Conservation (phyloP, 2,113 vertebrate species). For the Pao palembangensis region DNA sequence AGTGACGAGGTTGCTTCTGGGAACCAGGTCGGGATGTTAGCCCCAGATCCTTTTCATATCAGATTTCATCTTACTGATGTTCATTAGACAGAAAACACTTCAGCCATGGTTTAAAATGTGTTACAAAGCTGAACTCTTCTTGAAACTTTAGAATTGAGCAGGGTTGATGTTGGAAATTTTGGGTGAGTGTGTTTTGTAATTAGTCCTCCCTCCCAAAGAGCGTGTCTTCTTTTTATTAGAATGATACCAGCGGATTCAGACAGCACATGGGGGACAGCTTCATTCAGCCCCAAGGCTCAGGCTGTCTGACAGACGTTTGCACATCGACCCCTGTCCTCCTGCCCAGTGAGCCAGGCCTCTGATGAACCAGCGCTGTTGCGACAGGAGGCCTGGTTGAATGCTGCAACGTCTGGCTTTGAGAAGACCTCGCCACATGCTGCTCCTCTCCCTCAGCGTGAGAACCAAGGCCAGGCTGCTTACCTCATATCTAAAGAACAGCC, state of each 20-base stretch:
- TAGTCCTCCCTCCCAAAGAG: no score
- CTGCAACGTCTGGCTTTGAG: conserved; percentile 33
- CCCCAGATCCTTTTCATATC: no score
- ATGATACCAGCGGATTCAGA: conserved; percentile 19
- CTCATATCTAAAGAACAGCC: conserved; percentile 30
- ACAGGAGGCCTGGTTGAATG: conserved; percentile 34
- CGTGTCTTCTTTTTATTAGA: no score
- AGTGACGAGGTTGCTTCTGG: no score
- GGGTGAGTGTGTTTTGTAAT: no score
- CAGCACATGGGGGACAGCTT: conserved; percentile 9
- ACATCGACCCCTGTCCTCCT: conserved; percentile 31
- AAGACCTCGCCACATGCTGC: conserved; percentile 45
- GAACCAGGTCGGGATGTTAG: no score
- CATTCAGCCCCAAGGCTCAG: conserved; percentile 24
- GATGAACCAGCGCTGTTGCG: conserved; percentile 18
- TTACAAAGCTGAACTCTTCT: no score
- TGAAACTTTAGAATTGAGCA: no score
- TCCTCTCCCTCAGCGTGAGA: conserved; percentile 21
- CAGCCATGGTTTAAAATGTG: no score
- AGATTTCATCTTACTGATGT: no score
- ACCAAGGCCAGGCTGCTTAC: conserved; percentile 11
- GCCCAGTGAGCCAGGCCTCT: conserved; percentile 35
- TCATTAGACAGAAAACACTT: no score
- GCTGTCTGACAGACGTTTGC: conserved; percentile 39
- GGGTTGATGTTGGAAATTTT: no score